A percentile compares a stretch with the other conserved stretches of the same genome.
Conservation (phyloP, 2,888 invertebrate species). For the Drosophila kuntzei region DNA sequence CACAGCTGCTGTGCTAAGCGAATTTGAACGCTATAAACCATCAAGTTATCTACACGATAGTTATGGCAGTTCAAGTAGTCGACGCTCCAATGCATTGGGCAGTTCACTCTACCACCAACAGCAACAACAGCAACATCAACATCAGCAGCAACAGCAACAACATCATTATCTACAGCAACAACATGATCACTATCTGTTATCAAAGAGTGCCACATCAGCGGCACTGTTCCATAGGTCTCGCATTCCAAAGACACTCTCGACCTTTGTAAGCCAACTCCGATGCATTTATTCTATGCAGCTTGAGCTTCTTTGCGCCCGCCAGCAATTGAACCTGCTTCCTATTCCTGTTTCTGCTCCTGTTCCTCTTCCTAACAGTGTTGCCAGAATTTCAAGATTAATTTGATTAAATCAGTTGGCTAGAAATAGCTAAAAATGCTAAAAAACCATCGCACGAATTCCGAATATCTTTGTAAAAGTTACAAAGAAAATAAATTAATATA, state of each 20-base stretch:
- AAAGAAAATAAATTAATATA: neutral
- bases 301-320: constrained; percentile 36
- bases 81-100: constrained; percentile 66
- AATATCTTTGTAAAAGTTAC: neutral
- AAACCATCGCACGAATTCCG: no score
- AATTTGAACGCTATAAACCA: constrained; percentile 74
- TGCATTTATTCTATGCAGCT: constrained; percentile 39
- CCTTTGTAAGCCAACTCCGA: constrained; percentile 84
- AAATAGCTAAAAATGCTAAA: no score
- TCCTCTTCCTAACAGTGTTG: neutral
- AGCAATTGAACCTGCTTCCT: constrained; percentile 18
- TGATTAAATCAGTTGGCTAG: neutral
- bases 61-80: constrained; percentile 64
- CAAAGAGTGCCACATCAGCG: constrained; percentile 86
- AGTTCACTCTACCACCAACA: constrained; percentile 73
- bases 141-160: constrained; percentile 56
- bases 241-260: constrained; percentile 86
- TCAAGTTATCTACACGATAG: constrained; percentile 76
- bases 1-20: constrained; percentile 74
- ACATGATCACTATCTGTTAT: constrained; percentile 78
- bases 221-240: constrained; percentile 86
- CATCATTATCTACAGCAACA: constrained; percentile 73
- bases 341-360: neutral
- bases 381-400: neutral
- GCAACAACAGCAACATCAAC: constrained; percentile 73